Evolutionary conservation across 2,797 vertebrate genomes (phyloP), one percentile per base, ranked within the genome.

Genomic region (Setipinna tenuifilis): DNA sequence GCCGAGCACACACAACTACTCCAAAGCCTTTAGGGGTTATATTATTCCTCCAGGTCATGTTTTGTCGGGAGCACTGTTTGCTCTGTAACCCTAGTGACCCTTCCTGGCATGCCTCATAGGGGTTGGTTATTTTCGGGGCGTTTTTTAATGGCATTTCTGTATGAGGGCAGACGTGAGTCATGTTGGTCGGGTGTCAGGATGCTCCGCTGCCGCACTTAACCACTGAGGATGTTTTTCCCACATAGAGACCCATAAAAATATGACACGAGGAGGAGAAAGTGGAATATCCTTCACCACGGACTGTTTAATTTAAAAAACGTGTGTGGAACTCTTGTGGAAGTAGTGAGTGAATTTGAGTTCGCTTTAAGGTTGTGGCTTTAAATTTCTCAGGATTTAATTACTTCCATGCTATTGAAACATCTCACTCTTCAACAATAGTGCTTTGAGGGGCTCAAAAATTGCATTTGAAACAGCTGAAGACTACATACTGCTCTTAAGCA

Each of bases 131-230:
- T 65, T 82, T 85, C 86, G 87, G 87, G 14, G 25, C 89, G 82
- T 85, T 92, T 85, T 28, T 75, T 68, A 35, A 31, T 75, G 25
- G 2, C 89, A 83, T 85, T 92, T 85, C 31, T 78, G 31, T 78
- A 41, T 41, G 71, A 78, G 71, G 31, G 92, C 85, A 88, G 90
- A 89, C 91, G 82, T 94, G 93, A 94, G 92, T 94, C 93, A 94
- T 88, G 75, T 17, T 0, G 90, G 84, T 88, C 88, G 91, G 90
- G 93, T 92, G 93, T 94, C 93, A 92, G 83, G 91, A 93, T 91
- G 90, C 91, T 91, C 90, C 80, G 88, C 88, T 90, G 88, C 85
- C 88, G 86, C 84, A 81, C 54, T 85, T 91, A 90, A 90, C 91
- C 83, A 86, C 87, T 84, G 75, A 87, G 82, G 87, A 90, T 88